phyloP scores from a whole-genome alignment of 35 echinoderm and acorn worm genomes.

The Apostichopus parvimensis region DNA sequence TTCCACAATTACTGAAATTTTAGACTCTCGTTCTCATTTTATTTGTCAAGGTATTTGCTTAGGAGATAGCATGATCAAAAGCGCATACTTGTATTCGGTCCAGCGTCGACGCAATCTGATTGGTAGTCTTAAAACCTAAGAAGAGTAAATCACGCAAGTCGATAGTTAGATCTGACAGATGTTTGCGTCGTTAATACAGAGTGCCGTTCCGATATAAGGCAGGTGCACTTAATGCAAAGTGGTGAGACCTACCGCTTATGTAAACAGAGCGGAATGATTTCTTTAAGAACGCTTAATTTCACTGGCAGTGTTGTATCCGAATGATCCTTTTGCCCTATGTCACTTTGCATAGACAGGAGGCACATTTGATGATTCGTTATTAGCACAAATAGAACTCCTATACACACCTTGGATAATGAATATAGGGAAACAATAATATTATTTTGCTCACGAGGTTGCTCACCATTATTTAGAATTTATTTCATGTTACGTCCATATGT shows the following conservation, averaged over 20 bases:
- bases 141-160: neutral
- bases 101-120: neutral
- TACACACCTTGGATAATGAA: neutral
- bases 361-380: neutral
- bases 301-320: neutral
- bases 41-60: too few relatives aligned
- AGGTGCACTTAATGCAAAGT: slow-evolving; percentile 13
- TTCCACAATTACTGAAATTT: too few relatives aligned
- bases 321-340: neutral
- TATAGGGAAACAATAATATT: neutral
- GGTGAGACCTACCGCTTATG: neutral
- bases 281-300: neutral
- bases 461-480: too few relatives aligned
- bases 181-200: slow-evolving; percentile 13
- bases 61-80: neutral
- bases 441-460: too few relatives aligned
- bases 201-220: neutral
- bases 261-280: neutral
- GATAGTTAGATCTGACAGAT: neutral
- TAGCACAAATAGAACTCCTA: neutral
- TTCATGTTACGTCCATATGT: too few relatives aligned
- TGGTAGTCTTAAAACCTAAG: neutral
- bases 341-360: neutral
- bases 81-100: neutral
- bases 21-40: neutral